Conservation (phyloP, 2,797 vertebrate genomes). For the Peromyscus eremicus region DNA sequence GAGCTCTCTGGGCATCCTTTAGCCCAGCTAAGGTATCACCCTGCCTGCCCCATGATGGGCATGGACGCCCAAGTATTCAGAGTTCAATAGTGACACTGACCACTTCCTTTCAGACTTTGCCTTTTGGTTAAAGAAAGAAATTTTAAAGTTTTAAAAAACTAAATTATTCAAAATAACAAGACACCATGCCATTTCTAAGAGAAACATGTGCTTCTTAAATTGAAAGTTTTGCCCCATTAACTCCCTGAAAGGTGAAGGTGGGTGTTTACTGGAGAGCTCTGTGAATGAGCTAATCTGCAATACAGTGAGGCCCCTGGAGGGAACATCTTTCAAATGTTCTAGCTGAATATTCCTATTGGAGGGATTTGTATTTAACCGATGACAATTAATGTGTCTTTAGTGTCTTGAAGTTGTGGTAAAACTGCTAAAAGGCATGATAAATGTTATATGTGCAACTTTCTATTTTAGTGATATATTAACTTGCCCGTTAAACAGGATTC, state of each 20-base stretch:
- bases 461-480: slow-evolving; percentile 66
- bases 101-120: background rate
- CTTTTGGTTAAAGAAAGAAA: background rate
- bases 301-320: background rate
- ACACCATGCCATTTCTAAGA: slow-evolving; percentile 48
- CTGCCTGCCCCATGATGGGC: background rate
- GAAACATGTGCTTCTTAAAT: slow-evolving; percentile 67
- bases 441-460: slow-evolving; percentile 34
- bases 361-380: slow-evolving; percentile 68
- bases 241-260: slow-evolving; percentile 68
- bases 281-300: background rate
- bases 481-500: slow-evolving; percentile 56
- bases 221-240: slow-evolving; percentile 73
- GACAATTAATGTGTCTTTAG: slow-evolving; percentile 69
- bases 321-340: slow-evolving; percentile 51
- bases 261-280: slow-evolving; percentile 41
- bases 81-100: background rate
- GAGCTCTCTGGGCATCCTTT: background rate
- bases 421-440: slow-evolving; percentile 69
- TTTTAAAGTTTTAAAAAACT: background rate
- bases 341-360: slow-evolving; percentile 64
- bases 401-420: slow-evolving; percentile 54
- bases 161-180: slow-evolving; percentile 68
- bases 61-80: background rate
- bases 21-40: background rate